Percentiles rank a stretch among this genome's conserved stretches.
Conservation (phyloP, 2,113 vertebrate genomes). For the Blennius ocellaris region DNA sequence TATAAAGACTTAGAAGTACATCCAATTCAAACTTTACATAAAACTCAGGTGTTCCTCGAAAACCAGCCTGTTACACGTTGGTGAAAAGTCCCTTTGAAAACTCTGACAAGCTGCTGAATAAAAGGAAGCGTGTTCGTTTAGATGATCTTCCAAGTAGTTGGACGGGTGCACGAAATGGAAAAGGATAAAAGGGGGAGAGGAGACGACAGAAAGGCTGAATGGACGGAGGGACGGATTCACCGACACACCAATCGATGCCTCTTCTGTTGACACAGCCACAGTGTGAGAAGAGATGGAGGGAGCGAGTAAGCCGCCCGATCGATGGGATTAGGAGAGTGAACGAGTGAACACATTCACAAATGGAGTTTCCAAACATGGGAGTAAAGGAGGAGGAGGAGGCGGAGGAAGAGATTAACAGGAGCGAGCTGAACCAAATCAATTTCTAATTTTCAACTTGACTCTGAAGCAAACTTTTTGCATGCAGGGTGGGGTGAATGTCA, state of each 20-base stretch:
- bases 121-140: too few relatives aligned
- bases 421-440: constrained; percentile 55
- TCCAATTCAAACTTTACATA: too few relatives aligned
- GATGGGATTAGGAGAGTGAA: constrained; percentile 52
- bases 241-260: constrained; percentile 58
- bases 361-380: constrained; percentile 35
- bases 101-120: too few relatives aligned
- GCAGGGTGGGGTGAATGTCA: background rate
- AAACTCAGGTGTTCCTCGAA: too few relatives aligned
- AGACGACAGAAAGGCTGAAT: background rate
- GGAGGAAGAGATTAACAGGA: constrained; percentile 33
- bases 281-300: constrained; percentile 35
- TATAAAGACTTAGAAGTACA: too few relatives aligned
- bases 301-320: constrained; percentile 32
- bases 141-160: too few relatives aligned
- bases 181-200: background rate
- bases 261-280: constrained; percentile 52
- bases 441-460: constrained; percentile 60
- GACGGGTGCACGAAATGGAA: too few relatives aligned
- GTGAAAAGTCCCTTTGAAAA: too few relatives aligned
- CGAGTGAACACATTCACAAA: constrained; percentile 23
- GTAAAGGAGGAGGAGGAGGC: constrained; percentile 9
- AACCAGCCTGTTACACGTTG: too few relatives aligned
- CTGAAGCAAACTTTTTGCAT: constrained; percentile 37
- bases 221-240: constrained; percentile 27